Base-by-base conservation (phyloP, 2,797 vertebrate genomes). In the Sebastes itinus region DNA sequence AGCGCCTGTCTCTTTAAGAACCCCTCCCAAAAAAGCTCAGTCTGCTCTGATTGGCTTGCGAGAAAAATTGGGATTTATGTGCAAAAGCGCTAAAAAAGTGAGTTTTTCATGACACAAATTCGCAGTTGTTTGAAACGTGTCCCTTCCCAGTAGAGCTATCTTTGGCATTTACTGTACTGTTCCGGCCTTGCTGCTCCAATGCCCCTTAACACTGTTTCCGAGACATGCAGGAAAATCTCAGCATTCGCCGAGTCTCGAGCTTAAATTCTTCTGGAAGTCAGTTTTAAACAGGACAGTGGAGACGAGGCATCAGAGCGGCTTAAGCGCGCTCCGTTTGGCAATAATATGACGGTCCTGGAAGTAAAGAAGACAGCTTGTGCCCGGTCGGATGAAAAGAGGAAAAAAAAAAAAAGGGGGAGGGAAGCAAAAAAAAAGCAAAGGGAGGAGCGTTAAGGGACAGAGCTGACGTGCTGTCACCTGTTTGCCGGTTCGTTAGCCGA, bases 401-500 rank as follows among this genome's bases (percentile, higher is more conserved):
- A 12, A 54, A 38, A 76, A 28, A 28, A 7, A 32, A 22, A 80
- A 23, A 30, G 30, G 65, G 62, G 63, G 56, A 64, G 46, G 73
- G n/a, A 6, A 35, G 35, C 49, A 52, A 52, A 52, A 52, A 52
- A 42, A 42, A 60, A 27, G n/a, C 23, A n/a, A 22, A 63, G 82
- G 88, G 88, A 80, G 89, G 87, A 84, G 88, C 69, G 8, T 71
- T 46, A 46, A n/a, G 78, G 87, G 82, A 76, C 73, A 10, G 60
- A 25, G 46, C 77, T 90, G 91, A 93, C 74, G 87, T 64, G 72
- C 90, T 67, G 85, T 94, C 93, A 94, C 93, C 94, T 94, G 93
- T 93, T 94, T 92, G 87, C 86, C 81, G 88, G 87, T 93, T 93
- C 70, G 87, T 92, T 94, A 90, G 90, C 91, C 61, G 23, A 68